phyloP scores from a whole-genome alignment of 2,797 vertebrate species.

The Chelidonichthys spinosus region DNA sequence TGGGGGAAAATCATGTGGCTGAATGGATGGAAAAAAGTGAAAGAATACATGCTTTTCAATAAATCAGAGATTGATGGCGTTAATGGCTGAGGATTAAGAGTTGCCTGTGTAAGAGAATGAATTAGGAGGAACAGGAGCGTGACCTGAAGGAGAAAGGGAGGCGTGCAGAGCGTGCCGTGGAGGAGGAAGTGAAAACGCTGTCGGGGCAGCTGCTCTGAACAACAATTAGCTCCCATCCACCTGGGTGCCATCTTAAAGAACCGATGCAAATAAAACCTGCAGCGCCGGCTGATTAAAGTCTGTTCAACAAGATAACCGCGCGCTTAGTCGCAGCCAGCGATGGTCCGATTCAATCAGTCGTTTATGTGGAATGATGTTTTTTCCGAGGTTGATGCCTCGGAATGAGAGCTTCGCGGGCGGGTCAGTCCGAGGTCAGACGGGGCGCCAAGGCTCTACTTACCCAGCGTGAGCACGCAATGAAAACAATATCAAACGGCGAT shows the following conservation, averaged over 20 bases:
- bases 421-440: conserved; percentile 44
- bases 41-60: neutral
- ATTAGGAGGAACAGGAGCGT: neutral
- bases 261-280: conserved; percentile 68
- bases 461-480: conserved; percentile 11
- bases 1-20: neutral
- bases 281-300: conserved; percentile 77
- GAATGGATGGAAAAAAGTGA: neutral
- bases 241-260: conserved; percentile 77
- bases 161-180: conserved; percentile 20
- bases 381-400: conserved; percentile 6
- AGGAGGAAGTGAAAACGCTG: conserved; percentile 39
- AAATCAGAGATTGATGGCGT: neutral
- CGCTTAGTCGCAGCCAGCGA: conserved; percentile 15
- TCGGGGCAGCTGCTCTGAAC: conserved; percentile 63
- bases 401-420: conserved; percentile 17
- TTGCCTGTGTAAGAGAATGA: neutral
- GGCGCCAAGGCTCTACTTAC: conserved; percentile 8
- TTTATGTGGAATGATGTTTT: conserved; percentile 50
- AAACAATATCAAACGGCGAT: neutral
- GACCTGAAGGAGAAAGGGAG: conserved; percentile 25
- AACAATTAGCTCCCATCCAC: conserved; percentile 71
- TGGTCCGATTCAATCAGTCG: conserved; percentile 48
- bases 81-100: neutral
- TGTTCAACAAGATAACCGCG: conserved; percentile 60